Evolutionary conservation across 1,140 invertebrate genomes (phyloP).

Genomic region (Ericerus pela): DNA sequence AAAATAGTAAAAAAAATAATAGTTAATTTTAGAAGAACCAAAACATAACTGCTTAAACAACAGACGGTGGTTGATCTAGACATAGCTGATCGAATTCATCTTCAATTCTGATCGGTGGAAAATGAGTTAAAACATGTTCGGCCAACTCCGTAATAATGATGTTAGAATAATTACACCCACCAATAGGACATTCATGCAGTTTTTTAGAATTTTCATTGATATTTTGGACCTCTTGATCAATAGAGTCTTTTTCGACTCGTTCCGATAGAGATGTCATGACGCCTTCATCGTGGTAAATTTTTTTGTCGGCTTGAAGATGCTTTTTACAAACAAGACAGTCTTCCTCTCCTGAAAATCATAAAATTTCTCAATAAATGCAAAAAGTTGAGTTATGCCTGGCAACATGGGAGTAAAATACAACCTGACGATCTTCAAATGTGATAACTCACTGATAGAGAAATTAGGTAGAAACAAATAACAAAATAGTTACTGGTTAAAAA

Average conservation of each 20-base stretch:
- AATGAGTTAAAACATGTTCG: conserved; percentile 17
- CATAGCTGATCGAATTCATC: not conserved
- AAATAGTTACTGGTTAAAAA: too few species aligned
- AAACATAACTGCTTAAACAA: not conserved
- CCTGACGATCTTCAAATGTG: too few species aligned
- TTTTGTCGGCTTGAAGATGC: not conserved
- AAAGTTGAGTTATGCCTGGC: too few species aligned
- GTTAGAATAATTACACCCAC: conserved; percentile 10
- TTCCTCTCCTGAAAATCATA: not conserved
- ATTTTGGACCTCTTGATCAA: conserved; percentile 1
- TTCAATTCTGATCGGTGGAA: conserved; percentile 2
- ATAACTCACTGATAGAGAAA: too few species aligned
- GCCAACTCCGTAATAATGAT: conserved; percentile 7
- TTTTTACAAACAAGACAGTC: not conserved
- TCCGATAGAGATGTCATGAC: not conserved
- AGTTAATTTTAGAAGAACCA: too few species aligned
- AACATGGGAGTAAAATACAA: too few species aligned
- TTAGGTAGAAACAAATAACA: too few species aligned
- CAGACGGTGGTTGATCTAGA: not conserved
- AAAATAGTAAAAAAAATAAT: too few species aligned
- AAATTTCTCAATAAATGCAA: too few species aligned
- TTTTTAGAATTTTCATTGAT: conserved; percentile 9
- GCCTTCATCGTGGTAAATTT: not conserved
- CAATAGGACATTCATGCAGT: conserved; percentile 13
- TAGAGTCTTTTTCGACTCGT: conserved; percentile 1